These are phyloP conservation scores for Magallana ariakensis DNA, from an alignment of 1,140 invertebrate species.

Conservation along the genomic window DNA sequence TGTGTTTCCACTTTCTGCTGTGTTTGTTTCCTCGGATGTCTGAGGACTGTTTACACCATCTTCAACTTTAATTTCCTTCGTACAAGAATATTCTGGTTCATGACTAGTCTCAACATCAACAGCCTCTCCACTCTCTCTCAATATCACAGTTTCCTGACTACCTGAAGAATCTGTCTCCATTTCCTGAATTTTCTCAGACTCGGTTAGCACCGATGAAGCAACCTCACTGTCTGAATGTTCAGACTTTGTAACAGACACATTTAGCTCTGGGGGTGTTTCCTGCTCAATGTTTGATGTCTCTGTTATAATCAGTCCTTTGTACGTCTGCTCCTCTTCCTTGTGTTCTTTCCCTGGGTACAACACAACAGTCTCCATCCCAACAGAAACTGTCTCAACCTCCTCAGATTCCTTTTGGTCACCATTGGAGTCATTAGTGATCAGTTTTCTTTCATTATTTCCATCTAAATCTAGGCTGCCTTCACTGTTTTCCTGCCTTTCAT, in stretches of 20 bases:
- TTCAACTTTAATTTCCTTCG: not conserved
- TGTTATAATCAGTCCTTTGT: constrained; percentile 5
- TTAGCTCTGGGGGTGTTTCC: not conserved
- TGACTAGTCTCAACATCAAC: not conserved
- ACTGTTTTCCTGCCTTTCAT: not conserved
- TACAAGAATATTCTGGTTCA: not conserved
- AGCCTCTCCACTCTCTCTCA: not conserved
- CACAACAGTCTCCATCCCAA: not conserved
- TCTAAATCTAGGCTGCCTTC: not conserved
- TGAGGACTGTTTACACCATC: not conserved
- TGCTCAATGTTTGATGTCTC: not conserved
- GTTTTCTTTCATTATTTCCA: constrained; percentile 36
- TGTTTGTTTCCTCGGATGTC: not conserved
- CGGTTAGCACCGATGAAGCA: not conserved
- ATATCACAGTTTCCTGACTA: not conserved
- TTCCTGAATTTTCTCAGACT: not conserved
- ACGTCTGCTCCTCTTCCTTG: not conserved
- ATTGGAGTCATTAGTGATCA: not conserved
- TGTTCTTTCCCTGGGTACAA: not conserved
- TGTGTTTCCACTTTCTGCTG: not conserved
- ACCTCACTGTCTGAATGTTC: not conserved
- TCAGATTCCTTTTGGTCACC: constrained; percentile 17
- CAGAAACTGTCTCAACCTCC: not conserved
- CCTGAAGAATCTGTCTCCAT: not conserved
- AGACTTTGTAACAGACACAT: not conserved